Percentiles rank a stretch among this genome's conserved stretches.
phyloP scores from a whole-genome alignment of 1,140 invertebrate genomes.

The Pinna nobilis region DNA sequence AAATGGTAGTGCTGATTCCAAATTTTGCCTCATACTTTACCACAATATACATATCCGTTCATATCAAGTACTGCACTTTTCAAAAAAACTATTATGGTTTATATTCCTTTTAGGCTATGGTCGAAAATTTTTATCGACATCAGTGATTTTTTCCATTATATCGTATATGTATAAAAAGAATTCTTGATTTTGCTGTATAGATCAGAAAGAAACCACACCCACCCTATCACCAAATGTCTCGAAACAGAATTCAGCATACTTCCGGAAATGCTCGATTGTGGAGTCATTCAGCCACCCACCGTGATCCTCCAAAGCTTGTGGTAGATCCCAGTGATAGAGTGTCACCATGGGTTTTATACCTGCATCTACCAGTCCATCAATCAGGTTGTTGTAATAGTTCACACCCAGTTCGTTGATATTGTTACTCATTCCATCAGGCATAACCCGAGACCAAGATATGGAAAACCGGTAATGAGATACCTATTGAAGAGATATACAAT shows the following conservation, averaged over 20 bases:
- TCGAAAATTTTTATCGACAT: neutral
- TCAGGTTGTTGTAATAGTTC: conserved; percentile 68
- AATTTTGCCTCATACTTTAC: too few relatives aligned
- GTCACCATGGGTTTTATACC: conserved; percentile 75
- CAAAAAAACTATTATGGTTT: neutral
- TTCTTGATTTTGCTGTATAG: neutral
- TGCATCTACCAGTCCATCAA: conserved; percentile 56
- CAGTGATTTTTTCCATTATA: neutral
- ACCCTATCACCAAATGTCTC: conserved; percentile 69
- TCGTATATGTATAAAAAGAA: too few relatives aligned
- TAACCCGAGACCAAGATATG: conserved; percentile 67
- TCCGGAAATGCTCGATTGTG: conserved; percentile 76
- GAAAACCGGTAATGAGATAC: conserved; percentile 66
- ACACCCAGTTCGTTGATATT: conserved; percentile 61
- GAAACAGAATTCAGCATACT: conserved; percentile 74
- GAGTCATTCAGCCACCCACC: conserved; percentile 77
- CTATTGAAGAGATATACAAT: too few relatives aligned
- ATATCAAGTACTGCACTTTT: too few relatives aligned
- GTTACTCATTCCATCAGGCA: conserved; percentile 58
- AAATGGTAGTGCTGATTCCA: too few relatives aligned
- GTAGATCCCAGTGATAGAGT: conserved; percentile 77
- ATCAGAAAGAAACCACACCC: neutral
- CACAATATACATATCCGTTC: too few relatives aligned
- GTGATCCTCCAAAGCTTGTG: conserved; percentile 69
- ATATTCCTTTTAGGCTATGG: neutral